A percentile compares a stretch with the other conserved stretches of the same genome.
These are phyloP conservation scores for Muschampia plurimacula DNA, from an alignment of 2,888 invertebrate species.

Conservation along the genomic window DNA sequence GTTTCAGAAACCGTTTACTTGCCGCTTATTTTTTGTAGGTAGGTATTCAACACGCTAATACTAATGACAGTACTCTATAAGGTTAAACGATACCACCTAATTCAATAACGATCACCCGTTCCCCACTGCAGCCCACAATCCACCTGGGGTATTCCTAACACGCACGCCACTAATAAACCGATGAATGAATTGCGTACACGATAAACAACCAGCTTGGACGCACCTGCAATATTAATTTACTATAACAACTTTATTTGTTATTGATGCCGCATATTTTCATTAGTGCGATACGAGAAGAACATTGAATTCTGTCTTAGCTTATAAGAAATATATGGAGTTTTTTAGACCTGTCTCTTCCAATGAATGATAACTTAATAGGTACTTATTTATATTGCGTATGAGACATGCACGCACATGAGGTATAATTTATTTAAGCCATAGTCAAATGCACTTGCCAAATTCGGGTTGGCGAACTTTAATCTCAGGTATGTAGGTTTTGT, in stretches of 20 bases:
- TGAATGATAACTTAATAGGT: not conserved
- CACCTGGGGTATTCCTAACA: conserved; percentile 67
- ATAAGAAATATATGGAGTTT: not conserved
- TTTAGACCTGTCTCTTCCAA: not conserved
- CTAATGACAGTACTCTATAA: conserved; percentile 45
- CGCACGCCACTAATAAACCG: conserved; percentile 76
- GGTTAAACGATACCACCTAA: conserved; percentile 68
- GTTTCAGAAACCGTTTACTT: too few species aligned
- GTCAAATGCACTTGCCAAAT: too few species aligned
- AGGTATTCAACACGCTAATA: not conserved
- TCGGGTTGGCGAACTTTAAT: too few species aligned
- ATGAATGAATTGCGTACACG: conserved; percentile 70
- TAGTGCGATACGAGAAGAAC: not conserved
- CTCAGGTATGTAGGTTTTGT: too few species aligned
- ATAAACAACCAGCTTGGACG: conserved; percentile 51
- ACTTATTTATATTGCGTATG: too few species aligned
- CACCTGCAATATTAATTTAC: conserved; percentile 51
- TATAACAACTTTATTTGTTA: conserved; percentile 38
- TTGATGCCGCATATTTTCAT: conserved; percentile 32
- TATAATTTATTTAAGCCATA: too few species aligned
- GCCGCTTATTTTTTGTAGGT: too few species aligned
- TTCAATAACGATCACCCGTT: conserved; percentile 58
- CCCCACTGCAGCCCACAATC: conserved; percentile 48
- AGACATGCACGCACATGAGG: too few species aligned
- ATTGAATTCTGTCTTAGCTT: not conserved